Evolutionary conservation across 2,797 vertebrate genomes (phyloP), one percentile per base, ranked within the genome.

Genomic region (Liasis olivaceus): DNA sequence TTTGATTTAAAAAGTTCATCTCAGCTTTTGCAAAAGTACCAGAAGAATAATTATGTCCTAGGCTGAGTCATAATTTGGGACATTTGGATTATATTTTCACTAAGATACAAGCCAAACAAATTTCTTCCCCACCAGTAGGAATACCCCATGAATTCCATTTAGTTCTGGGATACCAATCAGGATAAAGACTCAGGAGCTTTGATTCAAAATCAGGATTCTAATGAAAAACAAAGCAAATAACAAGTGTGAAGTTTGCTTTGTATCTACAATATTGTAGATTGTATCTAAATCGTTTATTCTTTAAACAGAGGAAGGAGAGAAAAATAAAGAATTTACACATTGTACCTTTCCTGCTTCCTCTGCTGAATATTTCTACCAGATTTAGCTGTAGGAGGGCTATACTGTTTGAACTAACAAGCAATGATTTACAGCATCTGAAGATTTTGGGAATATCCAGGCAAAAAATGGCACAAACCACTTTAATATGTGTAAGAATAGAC

Each of bases 351-450:
- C 88, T 89, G 85, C 42, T 89, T 77, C 26, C 7, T 7, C 13
- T 64, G 47, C 63, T 89, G 91, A 51, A 14, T 90, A 90, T 94
- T 89, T 0, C 2, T 31, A 56, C 36, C 87, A 56, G 85, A 85
- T 28, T 92, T 90, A 60, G 94, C 66, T 26, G 1, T 69, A 13
- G 0, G 0, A 60, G 58, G 58, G 88, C 56, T 64, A 26, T 12
- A 14, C 59, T 95, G 88, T 89, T 88, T 47, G 90, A 93, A 92
- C 22, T 91, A 94, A 92, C n/a, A 90, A 91, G 59, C 12, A 0
- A 59, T 93, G 89, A 63, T 92, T 81, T 93, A 87, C 58, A 85
- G 87, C 3, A 28, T 64, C 93, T 91, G 93, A 91, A 93, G 62
- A 90, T 56, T 90, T 11, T 54, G 11, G 89, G 81, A 94, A 56